These are phyloP conservation scores for Stratiomys singularior DNA, from an alignment of 2,888 invertebrate species.

Conservation along the genomic window DNA sequence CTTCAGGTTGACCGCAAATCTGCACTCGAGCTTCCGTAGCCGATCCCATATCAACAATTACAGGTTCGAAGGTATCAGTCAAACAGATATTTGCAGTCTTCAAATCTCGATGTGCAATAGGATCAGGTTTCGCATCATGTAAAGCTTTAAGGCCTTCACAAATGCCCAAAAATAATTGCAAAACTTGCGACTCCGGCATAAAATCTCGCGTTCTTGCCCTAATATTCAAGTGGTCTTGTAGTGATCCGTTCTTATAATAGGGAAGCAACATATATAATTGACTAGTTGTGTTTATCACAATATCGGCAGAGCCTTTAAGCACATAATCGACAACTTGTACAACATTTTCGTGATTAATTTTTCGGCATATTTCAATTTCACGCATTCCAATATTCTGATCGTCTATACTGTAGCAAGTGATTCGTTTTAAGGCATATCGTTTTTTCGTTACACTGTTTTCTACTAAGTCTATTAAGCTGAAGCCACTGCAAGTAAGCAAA, in stretches of 20 bases:
- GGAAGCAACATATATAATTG: conserved; percentile 80
- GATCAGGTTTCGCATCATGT: conserved; percentile 77
- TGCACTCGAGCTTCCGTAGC: conserved; percentile 73
- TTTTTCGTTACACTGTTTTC: conserved; percentile 74
- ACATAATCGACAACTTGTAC: conserved; percentile 77
- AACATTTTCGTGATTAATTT: conserved; percentile 77
- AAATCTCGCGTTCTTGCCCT: conserved; percentile 70
- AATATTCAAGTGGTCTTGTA: conserved; percentile 75
- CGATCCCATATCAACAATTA: conserved; percentile 87
- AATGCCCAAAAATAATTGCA: conserved; percentile 77
- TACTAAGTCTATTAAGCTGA: conserved; percentile 81
- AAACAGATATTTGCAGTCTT: conserved; percentile 88
- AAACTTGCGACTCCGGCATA: conserved; percentile 73
- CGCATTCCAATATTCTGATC: conserved; percentile 78
- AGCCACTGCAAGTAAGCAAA: conserved; percentile 71
- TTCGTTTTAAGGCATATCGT: conserved; percentile 80
- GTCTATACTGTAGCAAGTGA: conserved; percentile 81
- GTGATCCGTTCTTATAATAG: conserved; percentile 80
- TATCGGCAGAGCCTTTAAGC: conserved; percentile 73
- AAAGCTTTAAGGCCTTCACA: conserved; percentile 80
- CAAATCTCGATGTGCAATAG: conserved; percentile 84
- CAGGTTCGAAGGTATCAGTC: conserved; percentile 74
- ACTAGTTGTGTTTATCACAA: conserved; percentile 74
- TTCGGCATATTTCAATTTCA: conserved; percentile 79
- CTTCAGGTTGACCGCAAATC: conserved; percentile 73